phyloP scores from a whole-genome alignment of 1,140 invertebrate species.

The Leguminivora glycinivorella region DNA sequence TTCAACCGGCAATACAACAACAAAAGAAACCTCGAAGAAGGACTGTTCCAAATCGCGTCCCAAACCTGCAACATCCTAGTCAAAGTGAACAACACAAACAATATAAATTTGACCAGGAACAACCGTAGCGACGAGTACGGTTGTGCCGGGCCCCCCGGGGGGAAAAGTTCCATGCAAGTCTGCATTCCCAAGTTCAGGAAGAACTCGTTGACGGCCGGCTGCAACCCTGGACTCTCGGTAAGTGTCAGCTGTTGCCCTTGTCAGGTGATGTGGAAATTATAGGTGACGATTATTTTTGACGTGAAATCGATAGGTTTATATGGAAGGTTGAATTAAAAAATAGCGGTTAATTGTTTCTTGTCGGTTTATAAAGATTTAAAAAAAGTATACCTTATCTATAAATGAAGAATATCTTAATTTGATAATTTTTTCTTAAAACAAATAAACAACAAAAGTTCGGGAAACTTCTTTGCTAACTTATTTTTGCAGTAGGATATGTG shows the following conservation, averaged over 20 bases:
- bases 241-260: slow-evolving; percentile 41
- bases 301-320: neutral
- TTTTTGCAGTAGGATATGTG: too few species aligned
- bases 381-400: neutral
- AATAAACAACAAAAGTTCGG: neutral
- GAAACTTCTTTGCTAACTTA: neutral
- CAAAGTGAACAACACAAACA: slow-evolving; percentile 87
- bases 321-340: neutral
- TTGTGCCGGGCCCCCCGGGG: slow-evolving; percentile 68
- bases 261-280: neutral
- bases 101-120: slow-evolving; percentile 83
- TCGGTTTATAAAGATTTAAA: neutral
- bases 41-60: slow-evolving; percentile 85
- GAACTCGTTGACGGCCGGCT: slow-evolving; percentile 73
- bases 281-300: neutral
- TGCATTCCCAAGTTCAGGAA: slow-evolving; percentile 73
- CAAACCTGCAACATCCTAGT: slow-evolving; percentile 86
- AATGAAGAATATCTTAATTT: neutral
- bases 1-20: slow-evolving; percentile 75
- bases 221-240: slow-evolving; percentile 76
- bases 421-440: neutral
- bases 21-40: slow-evolving; percentile 83
- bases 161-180: slow-evolving; percentile 66
- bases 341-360: neutral
- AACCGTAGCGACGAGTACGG: slow-evolving; percentile 82